A percentile compares a stretch with the other conserved stretches of the same genome.
Conservation (phyloP, 2,113 vertebrate genomes). For the Centropristis striata region DNA sequence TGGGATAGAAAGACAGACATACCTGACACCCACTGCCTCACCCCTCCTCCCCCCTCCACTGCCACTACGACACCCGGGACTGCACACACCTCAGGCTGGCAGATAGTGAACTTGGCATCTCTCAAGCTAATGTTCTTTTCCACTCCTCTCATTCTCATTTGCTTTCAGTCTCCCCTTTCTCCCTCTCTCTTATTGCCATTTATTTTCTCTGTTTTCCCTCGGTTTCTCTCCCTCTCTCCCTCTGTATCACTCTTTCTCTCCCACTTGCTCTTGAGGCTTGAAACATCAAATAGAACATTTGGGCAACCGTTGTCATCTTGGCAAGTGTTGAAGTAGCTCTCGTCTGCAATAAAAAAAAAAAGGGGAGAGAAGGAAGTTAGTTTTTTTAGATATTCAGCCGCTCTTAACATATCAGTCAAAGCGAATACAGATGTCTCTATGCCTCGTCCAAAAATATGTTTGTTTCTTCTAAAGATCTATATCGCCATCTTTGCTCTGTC, state of each 20-base stretch:
- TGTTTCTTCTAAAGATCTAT: constrained; percentile 67
- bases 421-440: constrained; percentile 73
- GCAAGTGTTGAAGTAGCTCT: constrained; percentile 76
- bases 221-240: constrained; percentile 52
- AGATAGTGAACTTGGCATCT: constrained; percentile 81
- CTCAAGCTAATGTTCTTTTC: constrained; percentile 80
- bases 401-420: constrained; percentile 74
- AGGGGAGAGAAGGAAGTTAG: constrained; percentile 43
- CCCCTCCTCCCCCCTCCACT: constrained; percentile 55
- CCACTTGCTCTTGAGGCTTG: constrained; percentile 81
- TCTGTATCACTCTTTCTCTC: constrained; percentile 73
- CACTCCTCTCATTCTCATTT: constrained; percentile 77
- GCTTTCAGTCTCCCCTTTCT: constrained; percentile 68
- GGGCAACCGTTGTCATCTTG: constrained; percentile 79
- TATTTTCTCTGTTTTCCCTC: constrained; percentile 61
- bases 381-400: constrained; percentile 63
- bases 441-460: constrained; percentile 71
- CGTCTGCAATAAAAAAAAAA: constrained; percentile 36
- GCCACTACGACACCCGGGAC: constrained; percentile 67
- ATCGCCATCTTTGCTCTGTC: constrained; percentile 56
- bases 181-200: constrained; percentile 62
- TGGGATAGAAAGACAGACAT: constrained; percentile 77
- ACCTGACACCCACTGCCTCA: constrained; percentile 84
- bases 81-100: constrained; percentile 81
- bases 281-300: constrained; percentile 84